These are phyloP conservation scores for Drosophila repletoides DNA, from an alignment of 1,140 invertebrate species.

Conservation along the genomic window DNA sequence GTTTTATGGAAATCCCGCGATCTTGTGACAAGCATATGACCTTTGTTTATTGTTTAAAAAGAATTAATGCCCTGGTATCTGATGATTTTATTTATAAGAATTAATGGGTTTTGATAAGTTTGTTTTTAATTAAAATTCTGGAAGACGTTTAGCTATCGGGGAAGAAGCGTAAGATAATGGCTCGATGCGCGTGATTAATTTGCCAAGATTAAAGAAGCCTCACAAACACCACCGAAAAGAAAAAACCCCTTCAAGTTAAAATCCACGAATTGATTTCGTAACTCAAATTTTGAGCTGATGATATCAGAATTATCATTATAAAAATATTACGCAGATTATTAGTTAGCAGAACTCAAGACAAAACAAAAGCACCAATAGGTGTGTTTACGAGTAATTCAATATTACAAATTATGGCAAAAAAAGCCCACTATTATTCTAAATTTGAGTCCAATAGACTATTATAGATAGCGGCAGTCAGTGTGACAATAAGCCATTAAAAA, in stretches of 20 bases:
- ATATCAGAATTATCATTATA: neutral
- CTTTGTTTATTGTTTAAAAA: neutral
- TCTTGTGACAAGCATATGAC: neutral
- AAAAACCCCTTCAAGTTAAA: no score
- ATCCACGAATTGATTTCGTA: slow-evolving; percentile 1
- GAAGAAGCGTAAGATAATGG: slow-evolving; percentile 4
- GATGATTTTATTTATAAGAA: slow-evolving; percentile 37
- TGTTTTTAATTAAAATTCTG: slow-evolving; percentile 25
- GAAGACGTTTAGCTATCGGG: neutral
- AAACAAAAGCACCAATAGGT: neutral
- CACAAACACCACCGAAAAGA: no score
- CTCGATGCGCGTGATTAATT: neutral
- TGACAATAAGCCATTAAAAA: slow-evolving; percentile 16
- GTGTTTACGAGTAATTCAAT: neutral
- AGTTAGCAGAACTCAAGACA: neutral
- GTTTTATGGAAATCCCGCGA: neutral
- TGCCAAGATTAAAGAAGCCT: neutral
- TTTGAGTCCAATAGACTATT: neutral
- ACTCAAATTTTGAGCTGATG: neutral
- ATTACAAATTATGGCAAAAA: neutral
- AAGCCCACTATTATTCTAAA: slow-evolving; percentile 1
- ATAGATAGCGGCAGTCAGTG: slow-evolving; percentile 8
- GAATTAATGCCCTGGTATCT: neutral
- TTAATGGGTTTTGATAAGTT: slow-evolving; percentile 21
- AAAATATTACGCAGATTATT: neutral